phyloP scores from a whole-genome alignment of 1,140 invertebrate species.

The Agrypnia vestita region DNA sequence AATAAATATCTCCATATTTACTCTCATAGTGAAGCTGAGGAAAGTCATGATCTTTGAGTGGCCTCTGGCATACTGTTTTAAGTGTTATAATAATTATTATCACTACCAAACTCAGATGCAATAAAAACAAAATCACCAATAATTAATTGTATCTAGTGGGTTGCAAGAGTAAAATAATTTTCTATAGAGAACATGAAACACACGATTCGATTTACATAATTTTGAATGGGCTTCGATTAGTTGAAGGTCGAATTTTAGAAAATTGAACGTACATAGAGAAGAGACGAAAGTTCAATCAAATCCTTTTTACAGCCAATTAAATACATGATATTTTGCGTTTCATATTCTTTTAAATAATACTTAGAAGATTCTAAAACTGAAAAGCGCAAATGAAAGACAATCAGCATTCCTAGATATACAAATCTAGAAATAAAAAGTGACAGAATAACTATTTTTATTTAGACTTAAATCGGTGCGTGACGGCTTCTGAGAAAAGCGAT shows the following conservation, averaged over 20 bases:
- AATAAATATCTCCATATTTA: constrained; percentile 20
- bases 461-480: not conserved
- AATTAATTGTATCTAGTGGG: constrained; percentile 41
- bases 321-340: constrained; percentile 18
- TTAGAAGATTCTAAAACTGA: constrained; percentile 32
- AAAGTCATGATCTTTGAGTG: constrained; percentile 31
- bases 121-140: constrained; percentile 28
- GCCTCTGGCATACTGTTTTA: constrained; percentile 35
- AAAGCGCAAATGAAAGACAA: constrained; percentile 45
- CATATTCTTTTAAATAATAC: constrained; percentile 45
- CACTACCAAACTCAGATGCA: constrained; percentile 44
- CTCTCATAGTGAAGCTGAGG: constrained; percentile 3
- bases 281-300: not conserved
- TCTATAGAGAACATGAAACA: constrained; percentile 42
- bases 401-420: constrained; percentile 39
- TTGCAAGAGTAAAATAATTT: constrained; percentile 24
- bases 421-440: constrained; percentile 36
- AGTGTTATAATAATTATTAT: constrained; percentile 29
- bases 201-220: constrained; percentile 21
- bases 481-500: constrained; percentile 19
- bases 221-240: not conserved
- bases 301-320: constrained; percentile 3
- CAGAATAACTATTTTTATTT: constrained; percentile 11
- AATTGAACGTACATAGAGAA: not conserved
- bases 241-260: too few species aligned